Base-by-base conservation (phyloP, 2,113 vertebrate species). In the Semnornis frantzii region DNA sequence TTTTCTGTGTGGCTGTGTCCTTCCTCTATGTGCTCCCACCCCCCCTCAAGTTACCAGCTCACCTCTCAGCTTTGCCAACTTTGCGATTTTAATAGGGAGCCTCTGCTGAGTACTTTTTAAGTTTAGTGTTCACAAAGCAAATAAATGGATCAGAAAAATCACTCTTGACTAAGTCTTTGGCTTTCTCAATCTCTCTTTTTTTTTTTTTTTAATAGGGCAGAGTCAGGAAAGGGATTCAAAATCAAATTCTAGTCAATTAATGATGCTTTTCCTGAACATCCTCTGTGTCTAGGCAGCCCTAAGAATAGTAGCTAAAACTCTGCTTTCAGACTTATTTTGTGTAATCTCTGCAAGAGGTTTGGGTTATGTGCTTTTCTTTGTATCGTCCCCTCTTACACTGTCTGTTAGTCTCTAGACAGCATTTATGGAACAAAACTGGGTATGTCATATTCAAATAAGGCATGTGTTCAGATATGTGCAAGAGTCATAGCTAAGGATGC, bases 181-280 rank as follows among this genome's bases (percentile, higher is more conserved):
- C 34, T 85, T 12, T 16, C 27, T 24, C 66, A 66, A 66, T 85
- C 2, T 44, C 15, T 18, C 18, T 42, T 42, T 42, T 48, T 48
- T 48, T 82, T 81, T 80, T 83, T 79, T 89, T 83, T 79, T 30
- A 76, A 65, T 80, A 52, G 64, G 10, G 5, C 24, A 46, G 34
- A 66, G 30, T 76, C 4, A 66, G 8, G 42, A 14, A 63, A 77
- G 15, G 9, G n/a, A 50, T 39, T 15, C 54, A 73, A 78, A 88
- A 74, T 58, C n/a, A 59, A 50, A 83, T 90, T 91, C 77, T 77
- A 42, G 60, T 85, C 50, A 73, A 33, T 84, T 89, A 89, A 62
- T 42, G 19, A 34, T 85, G 42, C 46, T 85, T 89, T 93, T 87
- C 42, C 21, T 74, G 30, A 62, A 25, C 14, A 28, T 88, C 20